Conservation (phyloP, 30 jellyfish, hydroid and myxozoan species). For the Aurelia sp. region DNA sequence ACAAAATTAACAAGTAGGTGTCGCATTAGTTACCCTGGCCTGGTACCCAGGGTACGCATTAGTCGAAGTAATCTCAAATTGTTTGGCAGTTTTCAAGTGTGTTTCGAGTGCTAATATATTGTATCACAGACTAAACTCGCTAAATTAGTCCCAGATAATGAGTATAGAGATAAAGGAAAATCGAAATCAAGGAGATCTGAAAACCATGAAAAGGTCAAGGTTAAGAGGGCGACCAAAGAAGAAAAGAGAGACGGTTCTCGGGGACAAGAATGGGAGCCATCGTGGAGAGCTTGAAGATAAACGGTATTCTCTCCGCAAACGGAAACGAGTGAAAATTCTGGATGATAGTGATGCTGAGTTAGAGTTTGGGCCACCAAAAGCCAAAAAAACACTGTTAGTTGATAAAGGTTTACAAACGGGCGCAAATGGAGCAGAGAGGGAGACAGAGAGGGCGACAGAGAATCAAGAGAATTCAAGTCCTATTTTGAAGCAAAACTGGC, state of each 20-base stretch:
- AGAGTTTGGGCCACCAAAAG: too few relatives aligned
- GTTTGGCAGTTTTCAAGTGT: too few relatives aligned
- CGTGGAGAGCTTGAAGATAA: neutral
- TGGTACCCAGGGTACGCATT: too few relatives aligned
- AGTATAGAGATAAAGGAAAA: neutral
- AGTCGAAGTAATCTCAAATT: too few relatives aligned
- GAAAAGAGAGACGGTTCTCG: constrained; percentile 12
- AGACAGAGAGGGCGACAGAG: neutral
- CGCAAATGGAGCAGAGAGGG: neutral
- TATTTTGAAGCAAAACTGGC: constrained; percentile 10
- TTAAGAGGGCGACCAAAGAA: neutral
- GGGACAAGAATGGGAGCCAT: constrained; percentile 19
- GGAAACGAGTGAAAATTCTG: constrained; percentile 1
- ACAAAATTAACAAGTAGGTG: too few relatives aligned
- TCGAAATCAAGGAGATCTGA: neutral
- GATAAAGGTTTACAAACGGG: neutral
- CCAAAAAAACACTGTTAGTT: too few relatives aligned
- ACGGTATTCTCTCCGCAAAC: constrained; percentile 11
- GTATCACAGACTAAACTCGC: too few relatives aligned
- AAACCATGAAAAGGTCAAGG: neutral
- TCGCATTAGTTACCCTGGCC: too few relatives aligned
- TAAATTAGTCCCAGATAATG: too few relatives aligned
- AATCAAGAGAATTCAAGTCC: constrained; percentile 27
- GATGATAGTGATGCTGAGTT: neutral
- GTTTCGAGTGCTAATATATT: too few relatives aligned